Base-by-base conservation (phyloP, 2,888 invertebrate species). In the Urechis unicinctus region DNA sequence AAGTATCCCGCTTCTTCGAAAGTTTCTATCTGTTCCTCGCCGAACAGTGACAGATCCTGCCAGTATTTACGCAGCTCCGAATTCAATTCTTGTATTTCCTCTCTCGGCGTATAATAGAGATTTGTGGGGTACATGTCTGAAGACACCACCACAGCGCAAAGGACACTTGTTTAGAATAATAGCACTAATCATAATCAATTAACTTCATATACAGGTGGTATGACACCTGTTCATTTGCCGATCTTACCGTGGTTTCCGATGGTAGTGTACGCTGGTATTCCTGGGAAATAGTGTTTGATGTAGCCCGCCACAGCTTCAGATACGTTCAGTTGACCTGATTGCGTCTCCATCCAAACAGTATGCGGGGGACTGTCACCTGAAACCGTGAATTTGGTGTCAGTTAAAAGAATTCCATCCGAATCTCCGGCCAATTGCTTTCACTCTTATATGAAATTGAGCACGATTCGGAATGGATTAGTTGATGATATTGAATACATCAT, bases 231-330 rank as follows among this genome's bases (percentile, higher is more conserved):
- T n/a, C n/a, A n/a, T n/a, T n/a, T n/a, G n/a, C n/a, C 17, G 9
- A 36, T 9, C 17, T 28, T 51, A 55, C 55, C 55, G 31, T 55
- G 55, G 44, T 55, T 55, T 41, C 55, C 55, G n/a, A 55, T 50
- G 26, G 42, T 22, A 17, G 44, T 9, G 45, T 21, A 55, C 9
- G 50, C 50, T 3, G 55, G 55, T 21, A 55, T 30, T 22, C 55
- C 55, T 1, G 55, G 55, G 26, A 55, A 51, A 31, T 41, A 51
- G 5, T 29, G n/a, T 4, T 9, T 6, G 2, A 55, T 17, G 17
- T 25, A 13, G 29, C 51, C 44, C 17, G 50, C 29, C 28, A 51
- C 28, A 4, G 5, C 5, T 6, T 25, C 22, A 21, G 26, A 25
- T 5, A 26, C 28, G 48, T 48, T 48, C 25, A 48, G 9, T 28